These are phyloP conservation scores for Chrysaora quinquecirrha DNA, from an alignment of 30 jellyfish, hydroid and myxozoan genomes.

Conservation along the genomic window DNA sequence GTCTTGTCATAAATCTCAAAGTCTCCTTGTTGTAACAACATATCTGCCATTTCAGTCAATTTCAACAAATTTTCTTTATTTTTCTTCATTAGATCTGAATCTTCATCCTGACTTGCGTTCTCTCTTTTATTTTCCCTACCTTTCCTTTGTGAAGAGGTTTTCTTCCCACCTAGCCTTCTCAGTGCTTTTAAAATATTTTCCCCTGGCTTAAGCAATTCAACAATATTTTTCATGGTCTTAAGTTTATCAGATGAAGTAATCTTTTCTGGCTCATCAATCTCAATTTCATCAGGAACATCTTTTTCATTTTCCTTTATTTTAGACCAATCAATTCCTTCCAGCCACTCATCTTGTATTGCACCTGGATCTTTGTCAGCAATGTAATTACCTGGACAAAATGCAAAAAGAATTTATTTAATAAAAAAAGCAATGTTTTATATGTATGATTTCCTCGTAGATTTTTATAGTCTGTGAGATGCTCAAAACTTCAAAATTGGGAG, in stretches of 20 bases:
- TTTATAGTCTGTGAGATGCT: too few species aligned
- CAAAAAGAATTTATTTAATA: background rate
- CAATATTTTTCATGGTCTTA: slow-evolving; percentile 54
- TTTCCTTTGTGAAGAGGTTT: slow-evolving; percentile 60
- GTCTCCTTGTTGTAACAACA: slow-evolving; percentile 84
- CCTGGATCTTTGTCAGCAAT: slow-evolving; percentile 84
- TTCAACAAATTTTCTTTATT: slow-evolving; percentile 75
- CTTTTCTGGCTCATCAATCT: slow-evolving; percentile 36
- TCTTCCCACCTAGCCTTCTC: slow-evolving; percentile 87
- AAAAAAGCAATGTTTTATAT: background rate
- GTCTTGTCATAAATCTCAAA: slow-evolving; percentile 92
- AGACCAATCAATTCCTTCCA: slow-evolving; percentile 94
- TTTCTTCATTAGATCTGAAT: slow-evolving; percentile 7
- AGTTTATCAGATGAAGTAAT: slow-evolving; percentile 50
- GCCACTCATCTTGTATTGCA: slow-evolving; percentile 91
- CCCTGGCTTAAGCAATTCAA: slow-evolving; percentile 83
- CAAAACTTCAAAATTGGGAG: too few species aligned
- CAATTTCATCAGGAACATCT: slow-evolving; percentile 9
- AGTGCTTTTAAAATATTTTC: slow-evolving; percentile 83
- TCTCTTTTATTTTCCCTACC: slow-evolving; percentile 22
- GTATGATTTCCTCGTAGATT: too few species aligned
- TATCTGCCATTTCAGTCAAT: slow-evolving; percentile 91
- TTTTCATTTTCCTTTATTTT: slow-evolving; percentile 53
- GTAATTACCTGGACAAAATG: slow-evolving; percentile 54
- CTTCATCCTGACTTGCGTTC: slow-evolving; percentile 19